phyloP scores from a whole-genome alignment of 2,113 vertebrate genomes.

The Lutjanus erythropterus region DNA sequence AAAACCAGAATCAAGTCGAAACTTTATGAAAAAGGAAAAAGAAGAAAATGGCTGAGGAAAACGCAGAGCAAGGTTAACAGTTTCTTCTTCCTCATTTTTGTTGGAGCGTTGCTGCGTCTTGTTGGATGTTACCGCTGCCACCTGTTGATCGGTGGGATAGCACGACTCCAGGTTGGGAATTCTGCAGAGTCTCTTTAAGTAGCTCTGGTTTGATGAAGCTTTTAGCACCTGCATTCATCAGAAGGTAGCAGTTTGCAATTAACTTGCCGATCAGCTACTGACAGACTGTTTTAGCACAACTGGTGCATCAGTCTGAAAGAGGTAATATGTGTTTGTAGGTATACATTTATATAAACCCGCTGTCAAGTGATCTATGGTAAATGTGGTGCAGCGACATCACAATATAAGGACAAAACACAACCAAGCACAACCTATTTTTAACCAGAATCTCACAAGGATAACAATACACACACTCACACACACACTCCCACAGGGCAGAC shows the following conservation, averaged over 20 bases:
- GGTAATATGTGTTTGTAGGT: neutral
- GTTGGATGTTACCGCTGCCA: neutral
- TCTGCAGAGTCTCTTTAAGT: no score
- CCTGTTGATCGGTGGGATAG: neutral
- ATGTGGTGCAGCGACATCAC: neutral
- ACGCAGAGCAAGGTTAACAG: no score
- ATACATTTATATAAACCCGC: no score
- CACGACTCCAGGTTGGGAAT: no score
- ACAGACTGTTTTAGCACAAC: neutral
- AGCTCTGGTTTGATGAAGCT: no score
- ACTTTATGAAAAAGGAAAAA: no score
- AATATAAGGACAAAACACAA: neutral
- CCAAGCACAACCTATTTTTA: conserved; percentile 10
- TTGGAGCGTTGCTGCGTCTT: neutral
- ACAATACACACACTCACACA: conserved; percentile 41
- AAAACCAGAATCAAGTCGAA: no score
- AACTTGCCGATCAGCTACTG: neutral
- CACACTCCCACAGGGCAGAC: conserved; percentile 44
- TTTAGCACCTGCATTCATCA: neutral
- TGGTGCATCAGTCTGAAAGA: neutral
- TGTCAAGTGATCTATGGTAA: neutral
- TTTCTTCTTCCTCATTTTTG: neutral
- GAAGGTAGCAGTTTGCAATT: neutral
- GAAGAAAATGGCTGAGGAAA: no score
- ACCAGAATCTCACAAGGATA: neutral